A percentile compares a stretch with the other conserved stretches of the same genome.
Conservation (phyloP, 2,113 vertebrate species). For the Sorex fumeus region DNA sequence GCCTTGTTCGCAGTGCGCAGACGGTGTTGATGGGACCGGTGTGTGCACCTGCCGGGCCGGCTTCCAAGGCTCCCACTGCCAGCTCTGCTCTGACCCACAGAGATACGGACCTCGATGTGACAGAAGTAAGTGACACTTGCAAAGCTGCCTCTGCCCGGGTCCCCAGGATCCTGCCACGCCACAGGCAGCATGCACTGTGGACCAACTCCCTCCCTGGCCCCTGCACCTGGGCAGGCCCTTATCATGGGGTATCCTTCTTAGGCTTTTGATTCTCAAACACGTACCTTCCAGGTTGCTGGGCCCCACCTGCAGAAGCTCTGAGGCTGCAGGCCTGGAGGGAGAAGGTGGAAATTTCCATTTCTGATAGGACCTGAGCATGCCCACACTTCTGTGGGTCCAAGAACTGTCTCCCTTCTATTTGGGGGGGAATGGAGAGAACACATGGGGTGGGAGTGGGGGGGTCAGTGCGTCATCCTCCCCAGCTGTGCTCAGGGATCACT, state of each 20-base stretch:
- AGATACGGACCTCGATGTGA: constrained; percentile 93
- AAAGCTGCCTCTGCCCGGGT: background rate
- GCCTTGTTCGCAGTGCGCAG: constrained; percentile 89
- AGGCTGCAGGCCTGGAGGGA: background rate
- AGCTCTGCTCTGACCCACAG: constrained; percentile 91
- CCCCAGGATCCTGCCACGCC: background rate
- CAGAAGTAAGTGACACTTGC: constrained; percentile 87
- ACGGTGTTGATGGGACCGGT: constrained; percentile 92
- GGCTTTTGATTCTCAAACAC: background rate
- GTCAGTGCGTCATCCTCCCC: too few species aligned
- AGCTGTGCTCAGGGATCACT: too few species aligned
- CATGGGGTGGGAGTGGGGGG: too few species aligned
- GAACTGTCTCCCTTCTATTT: too few species aligned
- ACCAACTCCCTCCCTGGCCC: background rate
- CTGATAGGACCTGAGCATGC: background rate
- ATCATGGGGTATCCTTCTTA: background rate
- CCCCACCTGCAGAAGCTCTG: background rate
- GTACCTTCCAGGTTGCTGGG: background rate
- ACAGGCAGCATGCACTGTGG: too few species aligned
- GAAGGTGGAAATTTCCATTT: background rate
- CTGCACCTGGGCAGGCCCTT: background rate
- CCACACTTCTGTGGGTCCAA: too few species aligned
- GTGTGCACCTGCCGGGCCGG: constrained; percentile 91
- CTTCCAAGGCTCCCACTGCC: constrained; percentile 93
- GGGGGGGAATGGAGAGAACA: too few species aligned